Evolutionary conservation across 2,888 invertebrate genomes (phyloP).

Genomic region (Parnassius apollo): DNA sequence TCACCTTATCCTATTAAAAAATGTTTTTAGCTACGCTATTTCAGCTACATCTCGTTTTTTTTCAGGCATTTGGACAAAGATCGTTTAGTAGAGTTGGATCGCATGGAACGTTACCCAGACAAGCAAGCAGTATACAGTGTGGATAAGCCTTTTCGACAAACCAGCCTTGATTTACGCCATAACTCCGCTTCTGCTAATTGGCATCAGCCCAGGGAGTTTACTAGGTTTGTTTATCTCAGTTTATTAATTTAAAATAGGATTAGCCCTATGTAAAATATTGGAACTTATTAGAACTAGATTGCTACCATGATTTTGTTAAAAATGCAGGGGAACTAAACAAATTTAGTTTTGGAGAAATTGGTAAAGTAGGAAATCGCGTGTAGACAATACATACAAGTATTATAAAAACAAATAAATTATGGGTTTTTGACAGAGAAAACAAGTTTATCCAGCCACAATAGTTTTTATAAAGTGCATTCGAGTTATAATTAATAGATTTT

Average conservation of each 20-base stretch:
- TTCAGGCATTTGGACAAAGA: conserved; percentile 74
- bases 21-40: neutral
- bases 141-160: conserved; percentile 76
- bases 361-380: too few species aligned
- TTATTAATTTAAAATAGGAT: neutral
- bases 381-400: too few species aligned
- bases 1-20: neutral
- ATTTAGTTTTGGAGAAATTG: too few species aligned
- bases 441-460: too few species aligned
- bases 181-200: conserved; percentile 59
- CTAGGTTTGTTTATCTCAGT: conserved; percentile 53
- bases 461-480: too few species aligned
- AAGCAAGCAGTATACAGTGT: conserved; percentile 78
- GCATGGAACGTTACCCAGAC: conserved; percentile 73
- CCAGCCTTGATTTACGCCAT: conserved; percentile 73
- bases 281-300: too few species aligned
- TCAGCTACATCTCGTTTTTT: conserved; percentile 1
- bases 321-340: too few species aligned
- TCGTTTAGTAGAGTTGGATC: conserved; percentile 68
- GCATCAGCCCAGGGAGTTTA: conserved; percentile 75
- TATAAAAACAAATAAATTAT: too few species aligned
- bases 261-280: too few species aligned
- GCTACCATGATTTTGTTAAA: too few species aligned
- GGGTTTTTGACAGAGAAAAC: too few species aligned
- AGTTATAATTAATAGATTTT: too few species aligned